phyloP scores from a whole-genome alignment of 1,140 invertebrate genomes.

The Dolichoris vasculosae region DNA sequence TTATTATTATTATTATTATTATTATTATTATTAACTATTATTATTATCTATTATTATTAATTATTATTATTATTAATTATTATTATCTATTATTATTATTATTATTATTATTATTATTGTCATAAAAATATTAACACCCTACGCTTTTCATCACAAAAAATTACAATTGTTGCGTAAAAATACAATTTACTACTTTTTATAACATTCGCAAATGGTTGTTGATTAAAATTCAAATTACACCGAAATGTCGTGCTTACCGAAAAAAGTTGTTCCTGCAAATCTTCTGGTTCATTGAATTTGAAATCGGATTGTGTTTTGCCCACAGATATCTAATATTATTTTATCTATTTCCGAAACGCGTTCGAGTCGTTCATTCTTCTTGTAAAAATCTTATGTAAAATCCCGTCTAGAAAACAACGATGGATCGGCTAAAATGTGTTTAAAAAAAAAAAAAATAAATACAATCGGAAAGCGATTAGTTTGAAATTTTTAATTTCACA shows the following conservation, averaged over 20 bases:
- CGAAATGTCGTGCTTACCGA: not conserved
- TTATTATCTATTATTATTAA: no score
- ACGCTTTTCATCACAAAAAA: not conserved
- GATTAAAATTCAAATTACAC: not conserved
- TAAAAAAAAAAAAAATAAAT: not conserved
- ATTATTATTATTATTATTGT: constrained; percentile 13
- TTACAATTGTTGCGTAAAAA: not conserved
- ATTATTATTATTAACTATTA: no score
- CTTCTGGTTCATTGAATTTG: not conserved
- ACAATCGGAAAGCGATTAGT: not conserved
- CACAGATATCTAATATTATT: constrained; percentile 8
- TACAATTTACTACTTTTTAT: not conserved
- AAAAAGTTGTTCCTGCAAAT: not conserved
- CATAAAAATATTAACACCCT: constrained; percentile 1
- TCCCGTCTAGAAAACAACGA: no score
- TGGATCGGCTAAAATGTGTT: not conserved
- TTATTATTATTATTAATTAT: no score
- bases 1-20: no score
- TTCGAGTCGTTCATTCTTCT: no score
- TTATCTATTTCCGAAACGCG: not conserved
- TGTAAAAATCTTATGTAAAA: no score
- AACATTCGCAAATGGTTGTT: not conserved
- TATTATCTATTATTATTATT: constrained; percentile 10
- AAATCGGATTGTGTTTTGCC: constrained; percentile 35
- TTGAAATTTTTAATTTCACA: not conserved